These are phyloP conservation scores for Siniperca undulata DNA, from an alignment of 2,797 vertebrate genomes.

Conservation along the genomic window DNA sequence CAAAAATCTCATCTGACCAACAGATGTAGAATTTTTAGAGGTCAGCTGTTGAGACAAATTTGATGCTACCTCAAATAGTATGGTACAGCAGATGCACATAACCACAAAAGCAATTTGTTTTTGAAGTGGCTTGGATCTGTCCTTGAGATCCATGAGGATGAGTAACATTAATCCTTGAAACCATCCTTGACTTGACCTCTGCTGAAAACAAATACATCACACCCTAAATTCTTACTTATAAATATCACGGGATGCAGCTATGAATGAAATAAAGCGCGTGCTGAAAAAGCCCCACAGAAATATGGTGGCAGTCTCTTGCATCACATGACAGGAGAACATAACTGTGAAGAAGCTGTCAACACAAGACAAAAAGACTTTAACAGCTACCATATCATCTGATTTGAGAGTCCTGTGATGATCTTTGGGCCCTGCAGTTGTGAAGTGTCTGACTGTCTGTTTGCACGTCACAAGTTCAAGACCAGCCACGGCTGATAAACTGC, in stretches of 20 bases:
- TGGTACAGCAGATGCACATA: constrained; percentile 5
- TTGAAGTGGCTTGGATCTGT: constrained; percentile 39
- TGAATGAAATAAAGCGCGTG: constrained; percentile 28
- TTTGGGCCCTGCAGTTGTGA: constrained; percentile 37
- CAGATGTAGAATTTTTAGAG: constrained; percentile 1
- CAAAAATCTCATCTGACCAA: constrained; percentile 18
- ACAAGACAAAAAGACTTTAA: constrained; percentile 47
- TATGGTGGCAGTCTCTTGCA: background rate
- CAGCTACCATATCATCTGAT: constrained; percentile 69
- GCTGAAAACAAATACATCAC: constrained; percentile 18
- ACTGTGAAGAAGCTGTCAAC: constrained; percentile 50
- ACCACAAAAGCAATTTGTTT: constrained; percentile 30
- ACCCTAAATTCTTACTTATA: background rate
- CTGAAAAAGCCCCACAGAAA: constrained; percentile 23
- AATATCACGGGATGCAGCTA: constrained; percentile 23
- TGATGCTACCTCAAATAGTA: constrained; percentile 37
- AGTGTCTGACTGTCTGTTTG: constrained; percentile 32
- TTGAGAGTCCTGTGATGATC: constrained; percentile 74
- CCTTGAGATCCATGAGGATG: background rate
- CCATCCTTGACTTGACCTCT: constrained; percentile 31
- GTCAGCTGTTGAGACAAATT: constrained; percentile 14
- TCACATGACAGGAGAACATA: constrained; percentile 69
- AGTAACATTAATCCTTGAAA: constrained; percentile 17
- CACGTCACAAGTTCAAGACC: constrained; percentile 66
- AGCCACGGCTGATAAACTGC: constrained; percentile 17